These are phyloP conservation scores for Elephas maximus DNA, from an alignment of 2,113 vertebrate genomes.

Conservation along the genomic window DNA sequence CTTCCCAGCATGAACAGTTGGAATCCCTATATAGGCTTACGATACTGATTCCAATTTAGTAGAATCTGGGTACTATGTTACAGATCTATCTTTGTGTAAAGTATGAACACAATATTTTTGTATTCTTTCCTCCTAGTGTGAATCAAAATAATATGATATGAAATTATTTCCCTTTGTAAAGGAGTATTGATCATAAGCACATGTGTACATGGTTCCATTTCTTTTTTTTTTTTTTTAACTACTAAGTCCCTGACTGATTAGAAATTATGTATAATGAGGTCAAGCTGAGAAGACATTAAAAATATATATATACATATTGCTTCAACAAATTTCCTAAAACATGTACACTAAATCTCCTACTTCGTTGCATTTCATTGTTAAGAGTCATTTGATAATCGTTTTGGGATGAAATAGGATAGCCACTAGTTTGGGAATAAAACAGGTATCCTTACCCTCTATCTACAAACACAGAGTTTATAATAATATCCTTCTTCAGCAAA, in stretches of 20 bases:
- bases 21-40: not conserved
- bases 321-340: not conserved
- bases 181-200: not conserved
- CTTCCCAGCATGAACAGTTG: not conserved
- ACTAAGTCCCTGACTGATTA: not conserved
- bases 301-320: too few relatives aligned
- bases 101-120: constrained; percentile 13
- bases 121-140: not conserved
- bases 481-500: not conserved
- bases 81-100: not conserved
- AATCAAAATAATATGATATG: not conserved
- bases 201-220: not conserved
- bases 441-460: not conserved
- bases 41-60: not conserved
- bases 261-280: not conserved
- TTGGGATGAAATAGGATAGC: too few relatives aligned
- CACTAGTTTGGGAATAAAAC: not conserved
- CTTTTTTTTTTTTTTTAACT: not conserved
- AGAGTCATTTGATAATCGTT: not conserved
- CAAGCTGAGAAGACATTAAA: not conserved
- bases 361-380: not conserved
- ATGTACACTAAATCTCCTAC: not conserved
- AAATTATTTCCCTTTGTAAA: not conserved
- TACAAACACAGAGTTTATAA: not conserved
- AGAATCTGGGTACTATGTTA: not conserved